phyloP scores from a whole-genome alignment of 1,140 invertebrate species.

The Apis dorsata region DNA sequence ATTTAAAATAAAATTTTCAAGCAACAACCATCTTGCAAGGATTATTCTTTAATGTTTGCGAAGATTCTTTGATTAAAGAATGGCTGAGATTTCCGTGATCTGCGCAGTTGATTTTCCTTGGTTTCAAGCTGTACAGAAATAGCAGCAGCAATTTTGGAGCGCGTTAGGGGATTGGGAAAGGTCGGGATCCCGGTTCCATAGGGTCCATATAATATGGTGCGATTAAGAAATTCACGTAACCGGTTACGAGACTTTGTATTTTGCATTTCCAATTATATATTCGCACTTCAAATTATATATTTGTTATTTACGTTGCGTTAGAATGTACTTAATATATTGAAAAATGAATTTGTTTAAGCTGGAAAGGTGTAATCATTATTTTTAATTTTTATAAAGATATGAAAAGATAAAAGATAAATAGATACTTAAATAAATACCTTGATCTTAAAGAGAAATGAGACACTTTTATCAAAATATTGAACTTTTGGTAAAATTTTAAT shows the following conservation, averaged over 20 bases:
- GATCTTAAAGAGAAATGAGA: too few relatives aligned
- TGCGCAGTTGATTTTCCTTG: conserved; percentile 27
- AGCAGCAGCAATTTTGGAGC: conserved; percentile 25
- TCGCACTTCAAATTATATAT: background rate
- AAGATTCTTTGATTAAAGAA: background rate
- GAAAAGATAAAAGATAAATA: too few relatives aligned
- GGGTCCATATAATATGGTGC: background rate
- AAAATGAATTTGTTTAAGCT: too few relatives aligned
- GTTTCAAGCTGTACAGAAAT: conserved; percentile 37
- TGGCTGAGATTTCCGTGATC: conserved; percentile 11
- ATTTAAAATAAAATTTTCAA: background rate
- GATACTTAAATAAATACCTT: too few relatives aligned
- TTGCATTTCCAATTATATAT: too few relatives aligned
- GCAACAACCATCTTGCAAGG: too few relatives aligned
- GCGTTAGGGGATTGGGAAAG: conserved; percentile 51
- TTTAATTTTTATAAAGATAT: too few relatives aligned
- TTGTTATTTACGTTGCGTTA: background rate
- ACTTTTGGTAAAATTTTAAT: too few relatives aligned
- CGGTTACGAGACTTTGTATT: background rate
- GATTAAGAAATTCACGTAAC: conserved; percentile 2
- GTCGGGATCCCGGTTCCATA: conserved; percentile 35
- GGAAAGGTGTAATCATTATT: too few relatives aligned
- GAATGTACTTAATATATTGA: too few relatives aligned
- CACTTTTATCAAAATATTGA: too few relatives aligned
- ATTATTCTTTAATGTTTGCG: too few relatives aligned